A percentile compares a stretch with the other conserved stretches of the same genome.
Evolutionary conservation across 2,888 invertebrate genomes (phyloP).

Genomic region (Scaptomyza caliginosa): DNA sequence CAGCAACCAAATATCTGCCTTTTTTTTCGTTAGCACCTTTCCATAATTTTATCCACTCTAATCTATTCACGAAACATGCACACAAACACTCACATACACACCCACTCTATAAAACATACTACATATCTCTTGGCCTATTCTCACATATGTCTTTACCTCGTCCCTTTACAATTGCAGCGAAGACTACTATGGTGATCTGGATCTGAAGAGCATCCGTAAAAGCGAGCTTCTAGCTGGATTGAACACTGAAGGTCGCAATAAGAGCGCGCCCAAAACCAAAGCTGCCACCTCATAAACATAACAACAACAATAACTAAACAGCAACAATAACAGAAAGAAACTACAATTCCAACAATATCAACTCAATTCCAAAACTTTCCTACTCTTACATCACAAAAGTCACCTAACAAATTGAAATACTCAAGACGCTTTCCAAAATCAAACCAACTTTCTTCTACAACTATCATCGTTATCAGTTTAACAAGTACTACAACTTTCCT

Average conservation of each 20-base stretch:
- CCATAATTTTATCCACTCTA: conserved; percentile 14
- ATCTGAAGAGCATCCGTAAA: conserved; percentile 97
- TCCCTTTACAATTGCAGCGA: conserved; percentile 89
- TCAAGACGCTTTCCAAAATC: conserved; percentile 47
- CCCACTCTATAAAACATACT: conserved; percentile 35
- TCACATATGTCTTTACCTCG: conserved; percentile 75
- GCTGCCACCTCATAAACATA: conserved; percentile 79
- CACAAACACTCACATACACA: conserved; percentile 13
- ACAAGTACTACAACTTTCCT: conserved; percentile 20
- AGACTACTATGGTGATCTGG: conserved; percentile 98
- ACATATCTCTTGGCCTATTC: conserved; percentile 81
- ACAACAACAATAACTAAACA: conserved; percentile 48
- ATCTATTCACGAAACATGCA: conserved; percentile 37
- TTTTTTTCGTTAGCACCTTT: conserved; percentile 17
- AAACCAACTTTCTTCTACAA: conserved; percentile 19
- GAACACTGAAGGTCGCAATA: conserved; percentile 82
- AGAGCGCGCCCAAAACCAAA: conserved; percentile 85
- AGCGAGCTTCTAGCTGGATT: conserved; percentile 94
- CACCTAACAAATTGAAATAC: conserved; percentile 49
- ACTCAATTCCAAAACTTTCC: conserved; percentile 52
- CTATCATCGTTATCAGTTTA: conserved; percentile 35
- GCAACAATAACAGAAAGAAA: conserved; percentile 52
- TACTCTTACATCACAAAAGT: conserved; percentile 55
- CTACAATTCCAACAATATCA: conserved; percentile 62
- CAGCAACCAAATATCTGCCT: conserved; percentile 1